A percentile compares a stretch with the other conserved stretches of the same genome.
Evolutionary conservation across 2,888 invertebrate genomes (phyloP).

Genomic region (Eurytoma californica): DNA sequence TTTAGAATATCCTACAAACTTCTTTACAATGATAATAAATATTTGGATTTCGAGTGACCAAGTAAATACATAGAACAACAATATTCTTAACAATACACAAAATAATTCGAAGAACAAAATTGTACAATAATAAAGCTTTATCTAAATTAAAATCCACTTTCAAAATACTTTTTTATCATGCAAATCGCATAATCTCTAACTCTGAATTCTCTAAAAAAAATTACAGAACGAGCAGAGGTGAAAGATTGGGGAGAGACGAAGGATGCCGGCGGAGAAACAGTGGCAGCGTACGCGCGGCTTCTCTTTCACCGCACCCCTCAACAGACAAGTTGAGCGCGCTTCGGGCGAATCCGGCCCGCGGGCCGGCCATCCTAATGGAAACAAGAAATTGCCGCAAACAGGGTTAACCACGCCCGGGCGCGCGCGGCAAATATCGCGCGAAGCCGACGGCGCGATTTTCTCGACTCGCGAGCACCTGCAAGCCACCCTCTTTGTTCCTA

Average conservation of each 20-base stretch:
- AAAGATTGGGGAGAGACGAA: not conserved
- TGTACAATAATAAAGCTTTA: too few species aligned
- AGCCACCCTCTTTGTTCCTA: not conserved
- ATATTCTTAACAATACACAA: too few species aligned
- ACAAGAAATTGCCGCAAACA: conserved; percentile 75
- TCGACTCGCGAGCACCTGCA: too few species aligned
- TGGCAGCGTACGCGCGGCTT: not conserved
- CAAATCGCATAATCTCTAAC: too few species aligned
- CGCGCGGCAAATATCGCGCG: conserved; percentile 70
- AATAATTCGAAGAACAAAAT: too few species aligned
- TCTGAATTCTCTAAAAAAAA: too few species aligned
- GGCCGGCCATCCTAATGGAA: conserved; percentile 74
- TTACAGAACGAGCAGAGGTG: not conserved
- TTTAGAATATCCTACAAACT: too few species aligned
- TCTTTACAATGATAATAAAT: too few species aligned
- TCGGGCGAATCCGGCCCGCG: conserved; percentile 62
- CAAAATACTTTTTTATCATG: too few species aligned
- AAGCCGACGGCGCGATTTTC: conserved; percentile 39
- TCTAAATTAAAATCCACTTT: too few species aligned
- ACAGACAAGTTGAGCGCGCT: conserved; percentile 45
- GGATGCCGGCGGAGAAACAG: not conserved
- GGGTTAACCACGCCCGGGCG: conserved; percentile 73
- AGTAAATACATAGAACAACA: too few species aligned
- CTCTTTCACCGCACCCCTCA: not conserved
- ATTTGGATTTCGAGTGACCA: too few species aligned